Evolutionary conservation across 2,888 invertebrate genomes (phyloP), one percentile per base, ranked within the genome.

Genomic region (Aphodius sticticus): DNA sequence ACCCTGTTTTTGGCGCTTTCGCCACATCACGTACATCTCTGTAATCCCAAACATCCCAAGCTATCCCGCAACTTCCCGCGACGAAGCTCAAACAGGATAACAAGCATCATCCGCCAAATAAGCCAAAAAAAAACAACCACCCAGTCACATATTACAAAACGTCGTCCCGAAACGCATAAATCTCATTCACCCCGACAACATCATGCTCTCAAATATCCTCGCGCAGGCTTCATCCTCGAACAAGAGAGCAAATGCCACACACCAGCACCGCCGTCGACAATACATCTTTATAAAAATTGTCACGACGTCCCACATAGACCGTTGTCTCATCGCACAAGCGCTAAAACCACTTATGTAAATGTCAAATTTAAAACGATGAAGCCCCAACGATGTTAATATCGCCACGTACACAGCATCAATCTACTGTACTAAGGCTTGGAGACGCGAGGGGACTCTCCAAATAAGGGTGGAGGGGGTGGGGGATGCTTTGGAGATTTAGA

Each of bases 351-450:
- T 74, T 74, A 74, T 74, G 74, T 74, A 74, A 74, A 74, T 74
- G 74, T 74, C 74, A 74, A 74, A 74, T 74, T 74, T 74, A 74
- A 74, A 74, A 74, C 74, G 74, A 74, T 74, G 36, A 74, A 74
- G 74, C n/a, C 74, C 37, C 36, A 36, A 35, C 36, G 74, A 74
- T 36, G 81, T 81, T 84, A 83, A 83, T 83, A 83, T 82, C 80
- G 83, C 82, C 85, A 85, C 84, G 85, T 85, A 81, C 76, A 78
- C 78, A 81, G 82, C 85, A 85, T 85, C 84, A 83, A 84, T 84
- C 83, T 81, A 74, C 53, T 53, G 53, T 9, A 53, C 53, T 53
- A 74, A 74, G 36, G 74, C 36, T 74, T n/a, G 35, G 35, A n/a
- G 74, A 37, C 35, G 74, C 74, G 74, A n/a, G 37, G 35, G n/a